Evolutionary conservation across 2,888 invertebrate genomes (phyloP).

Genomic region (Drosophila mercatorum): DNA sequence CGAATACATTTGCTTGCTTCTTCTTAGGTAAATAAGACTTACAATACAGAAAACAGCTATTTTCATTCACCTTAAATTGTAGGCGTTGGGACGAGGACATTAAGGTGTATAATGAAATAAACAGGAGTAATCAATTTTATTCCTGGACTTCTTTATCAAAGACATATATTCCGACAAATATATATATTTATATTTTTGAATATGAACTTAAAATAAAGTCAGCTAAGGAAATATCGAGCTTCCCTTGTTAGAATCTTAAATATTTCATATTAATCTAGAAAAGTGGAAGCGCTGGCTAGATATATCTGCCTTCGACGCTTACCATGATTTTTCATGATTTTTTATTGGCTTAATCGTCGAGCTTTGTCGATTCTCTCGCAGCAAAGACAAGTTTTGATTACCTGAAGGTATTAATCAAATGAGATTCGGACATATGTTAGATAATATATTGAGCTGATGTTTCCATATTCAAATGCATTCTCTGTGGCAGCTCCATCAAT

Average conservation of each 20-base stretch:
- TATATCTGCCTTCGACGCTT: background rate
- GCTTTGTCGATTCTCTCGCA: background rate
- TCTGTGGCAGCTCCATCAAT: conserved; percentile 6
- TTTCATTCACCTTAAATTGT: background rate
- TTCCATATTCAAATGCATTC: conserved; percentile 4
- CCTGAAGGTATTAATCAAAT: background rate
- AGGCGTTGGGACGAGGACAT: too few species aligned
- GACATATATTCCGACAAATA: background rate
- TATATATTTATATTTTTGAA: background rate
- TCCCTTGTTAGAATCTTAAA: background rate
- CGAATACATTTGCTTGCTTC: background rate
- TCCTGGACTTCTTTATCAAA: background rate
- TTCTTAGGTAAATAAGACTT: background rate
- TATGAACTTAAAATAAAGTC: background rate
- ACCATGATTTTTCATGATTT: background rate
- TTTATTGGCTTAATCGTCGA: background rate
- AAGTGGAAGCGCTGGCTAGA: background rate
- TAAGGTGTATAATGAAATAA: background rate
- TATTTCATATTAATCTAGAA: background rate
- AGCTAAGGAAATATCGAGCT: background rate
- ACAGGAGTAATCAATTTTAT: background rate
- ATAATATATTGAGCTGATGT: background rate
- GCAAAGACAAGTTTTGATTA: background rate
- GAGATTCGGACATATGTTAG: background rate
- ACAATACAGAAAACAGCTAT: background rate